phyloP scores from a whole-genome alignment of 1,140 invertebrate genomes.

The Pogonus chalceus region DNA sequence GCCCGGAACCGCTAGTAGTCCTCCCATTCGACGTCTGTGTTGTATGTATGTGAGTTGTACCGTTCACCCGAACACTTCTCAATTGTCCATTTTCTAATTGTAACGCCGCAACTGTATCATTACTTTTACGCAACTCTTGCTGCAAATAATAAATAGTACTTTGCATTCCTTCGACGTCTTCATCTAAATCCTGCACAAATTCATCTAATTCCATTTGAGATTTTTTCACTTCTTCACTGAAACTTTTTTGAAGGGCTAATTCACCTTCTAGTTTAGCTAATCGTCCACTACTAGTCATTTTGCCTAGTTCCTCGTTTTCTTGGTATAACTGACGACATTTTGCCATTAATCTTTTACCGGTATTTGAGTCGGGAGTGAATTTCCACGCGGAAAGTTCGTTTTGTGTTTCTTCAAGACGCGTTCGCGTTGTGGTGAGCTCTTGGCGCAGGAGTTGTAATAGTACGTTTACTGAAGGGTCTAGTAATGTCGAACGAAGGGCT shows the following conservation, averaged over 20 bases:
- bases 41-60: slow-evolving; percentile 24
- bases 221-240: slow-evolving; percentile 93
- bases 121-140: slow-evolving; percentile 74
- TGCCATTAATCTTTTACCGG: slow-evolving; percentile 94
- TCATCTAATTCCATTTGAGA: slow-evolving; percentile 94
- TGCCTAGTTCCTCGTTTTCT: slow-evolving; percentile 95
- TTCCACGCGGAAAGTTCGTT: slow-evolving; percentile 98
- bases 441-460: slow-evolving; percentile 85
- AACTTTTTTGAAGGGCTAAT: slow-evolving; percentile 87
- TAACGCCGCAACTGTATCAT: slow-evolving; percentile 43
- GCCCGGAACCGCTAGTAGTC: slow-evolving; percentile 24
- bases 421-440: slow-evolving; percentile 80
- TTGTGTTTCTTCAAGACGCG: slow-evolving; percentile 91
- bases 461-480: slow-evolving; percentile 94
- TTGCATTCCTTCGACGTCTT: slow-evolving; percentile 97
- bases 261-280: slow-evolving; percentile 94
- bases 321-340: slow-evolving; percentile 93
- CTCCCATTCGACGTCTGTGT: slow-evolving; percentile 27
- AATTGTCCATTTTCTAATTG: slow-evolving; percentile 27
- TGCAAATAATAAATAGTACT: slow-evolving; percentile 91
- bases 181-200: slow-evolving; percentile 90
- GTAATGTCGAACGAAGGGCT: slow-evolving; percentile 66
- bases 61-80: not conserved
- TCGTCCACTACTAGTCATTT: slow-evolving; percentile 88
- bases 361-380: slow-evolving; percentile 96